Evolutionary conservation across 2,888 invertebrate species (phyloP), one percentile per base, ranked within the genome.

Genomic region (Zeuzera pyrina): DNA sequence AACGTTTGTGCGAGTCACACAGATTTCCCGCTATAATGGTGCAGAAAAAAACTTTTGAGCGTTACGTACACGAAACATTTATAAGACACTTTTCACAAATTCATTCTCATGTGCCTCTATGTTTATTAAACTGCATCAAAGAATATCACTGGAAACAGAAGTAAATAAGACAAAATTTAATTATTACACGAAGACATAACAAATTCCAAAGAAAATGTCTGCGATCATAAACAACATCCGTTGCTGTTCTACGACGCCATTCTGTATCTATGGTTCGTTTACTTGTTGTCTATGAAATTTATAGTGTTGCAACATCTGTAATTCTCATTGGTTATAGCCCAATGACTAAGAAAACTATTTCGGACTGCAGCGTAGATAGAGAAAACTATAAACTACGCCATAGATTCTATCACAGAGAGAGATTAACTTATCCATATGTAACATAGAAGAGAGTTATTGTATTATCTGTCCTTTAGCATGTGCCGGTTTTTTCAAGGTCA

Each of bases 1-100:
- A 63, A 59, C 61, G 62, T 57, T 68, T 50, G 60, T 66, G 61
- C 70, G 81, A 79, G 81, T 78, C 81, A 73, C 76, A 63, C 54
- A 63, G 71, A 64, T 79, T 81, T 81, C 81, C 81, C 81, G 81
- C 81, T 81, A 64, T 79, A 74, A 58, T 65, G 63, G 50, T 52
- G 40, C 36, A 43, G 56, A 66, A 67, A 70, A 51, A 53, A 53
- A 22, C n/a, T 5, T 22, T 22, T 22, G 11, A 44, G 52, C 48
- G 40, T 49, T 45, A 44, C 45, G 47, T 52, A 55, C 43, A 41
- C 45, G 40, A 43, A 41, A 44, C 55, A 51, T 55, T 19, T 19
- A 19, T 7, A 19, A 5, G 19, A 7, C 19, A 8, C 19, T 19
- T 7, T 7, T 19, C 8, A n/a, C n/a, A n/a, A n/a, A n/a, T n/a